Percentiles rank a stretch among this genome's conserved stretches.
Conservation (phyloP, 2,888 invertebrate species). For the Leptinotarsa juncta region DNA sequence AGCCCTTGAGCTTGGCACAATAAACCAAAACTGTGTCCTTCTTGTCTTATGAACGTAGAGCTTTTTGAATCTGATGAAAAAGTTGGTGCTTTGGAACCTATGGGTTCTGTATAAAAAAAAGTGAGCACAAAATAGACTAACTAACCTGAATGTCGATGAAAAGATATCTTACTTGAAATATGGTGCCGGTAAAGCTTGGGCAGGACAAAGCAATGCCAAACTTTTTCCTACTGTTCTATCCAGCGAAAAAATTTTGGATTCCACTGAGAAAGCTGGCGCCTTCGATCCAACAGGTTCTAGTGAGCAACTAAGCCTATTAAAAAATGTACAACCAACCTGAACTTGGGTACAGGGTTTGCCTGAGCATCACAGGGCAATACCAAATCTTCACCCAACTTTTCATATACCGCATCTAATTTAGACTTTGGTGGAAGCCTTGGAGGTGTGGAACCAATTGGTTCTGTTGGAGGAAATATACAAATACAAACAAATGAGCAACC, state of each 20-base stretch:
- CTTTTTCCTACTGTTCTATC: constrained; percentile 68
- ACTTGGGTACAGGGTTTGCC: constrained; percentile 73
- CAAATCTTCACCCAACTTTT: constrained; percentile 51
- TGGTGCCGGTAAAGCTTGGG: constrained; percentile 79
- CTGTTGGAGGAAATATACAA: constrained; percentile 60
- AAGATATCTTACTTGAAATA: constrained; percentile 70
- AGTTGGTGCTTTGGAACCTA: constrained; percentile 69
- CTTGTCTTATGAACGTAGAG: constrained; percentile 65
- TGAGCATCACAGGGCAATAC: constrained; percentile 68
- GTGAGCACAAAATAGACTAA: not conserved
- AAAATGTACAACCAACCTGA: constrained; percentile 47
- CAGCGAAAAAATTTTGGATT: constrained; percentile 67
- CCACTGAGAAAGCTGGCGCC: constrained; percentile 66
- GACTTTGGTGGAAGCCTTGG: constrained; percentile 65
- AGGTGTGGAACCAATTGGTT: constrained; percentile 67
- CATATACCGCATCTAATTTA: constrained; percentile 54
- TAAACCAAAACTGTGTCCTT: constrained; percentile 66
- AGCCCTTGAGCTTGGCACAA: constrained; percentile 75
- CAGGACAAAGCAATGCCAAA: constrained; percentile 80
- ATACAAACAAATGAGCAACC: constrained; percentile 1
- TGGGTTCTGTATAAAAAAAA: constrained; percentile 65
- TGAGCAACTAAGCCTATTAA: constrained; percentile 33
- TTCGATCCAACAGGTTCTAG: constrained; percentile 70
- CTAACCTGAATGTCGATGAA: constrained; percentile 35
- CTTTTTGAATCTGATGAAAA: constrained; percentile 65